A percentile compares a stretch with the other conserved stretches of the same genome.
These are phyloP conservation scores for Siphamia tubifer DNA, from an alignment of 2,113 vertebrate genomes.

Conservation along the genomic window DNA sequence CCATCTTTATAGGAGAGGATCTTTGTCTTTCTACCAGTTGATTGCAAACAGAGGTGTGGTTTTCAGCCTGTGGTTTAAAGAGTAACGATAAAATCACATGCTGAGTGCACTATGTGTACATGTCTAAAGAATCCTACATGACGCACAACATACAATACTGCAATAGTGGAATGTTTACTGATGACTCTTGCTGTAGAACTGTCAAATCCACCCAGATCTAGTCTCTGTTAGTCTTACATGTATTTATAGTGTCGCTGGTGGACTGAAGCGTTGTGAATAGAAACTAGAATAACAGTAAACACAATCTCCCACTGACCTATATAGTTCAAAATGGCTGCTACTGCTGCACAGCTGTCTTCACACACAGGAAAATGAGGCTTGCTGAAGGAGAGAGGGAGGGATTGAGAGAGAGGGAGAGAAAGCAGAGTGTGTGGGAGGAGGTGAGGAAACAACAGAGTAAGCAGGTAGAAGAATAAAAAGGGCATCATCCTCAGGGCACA, in stretches of 20 bases:
- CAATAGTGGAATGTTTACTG: no score
- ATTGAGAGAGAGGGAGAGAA: slow-evolving; percentile 8
- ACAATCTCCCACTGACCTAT: slow-evolving; percentile 78
- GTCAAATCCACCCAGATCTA: no score
- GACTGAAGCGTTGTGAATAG: slow-evolving; percentile 1
- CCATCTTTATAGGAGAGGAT: no score
- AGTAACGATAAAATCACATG: no score
- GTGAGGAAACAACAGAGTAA: slow-evolving; percentile 4
- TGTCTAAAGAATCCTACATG: no score
- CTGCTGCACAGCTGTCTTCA: slow-evolving; percentile 64
- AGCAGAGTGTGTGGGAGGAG: neutral
- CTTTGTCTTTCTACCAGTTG: no score
- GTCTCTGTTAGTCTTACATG: no score
- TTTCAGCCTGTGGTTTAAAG: no score
- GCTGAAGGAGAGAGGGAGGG: slow-evolving; percentile 23
- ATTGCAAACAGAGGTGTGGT: no score
- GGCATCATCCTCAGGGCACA: slow-evolving; percentile 28
- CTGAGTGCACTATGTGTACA: no score
- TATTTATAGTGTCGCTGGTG: neutral
- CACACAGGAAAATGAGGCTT: slow-evolving; percentile 44
- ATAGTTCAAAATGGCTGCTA: slow-evolving; percentile 77
- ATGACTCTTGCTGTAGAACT: no score
- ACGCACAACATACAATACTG: no score
- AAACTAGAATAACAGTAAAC: slow-evolving; percentile 25
- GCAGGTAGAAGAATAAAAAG: slow-evolving; percentile 46